These are phyloP conservation scores for Leucophora obtusa DNA, from an alignment of 2,888 invertebrate genomes.

Conservation along the genomic window DNA sequence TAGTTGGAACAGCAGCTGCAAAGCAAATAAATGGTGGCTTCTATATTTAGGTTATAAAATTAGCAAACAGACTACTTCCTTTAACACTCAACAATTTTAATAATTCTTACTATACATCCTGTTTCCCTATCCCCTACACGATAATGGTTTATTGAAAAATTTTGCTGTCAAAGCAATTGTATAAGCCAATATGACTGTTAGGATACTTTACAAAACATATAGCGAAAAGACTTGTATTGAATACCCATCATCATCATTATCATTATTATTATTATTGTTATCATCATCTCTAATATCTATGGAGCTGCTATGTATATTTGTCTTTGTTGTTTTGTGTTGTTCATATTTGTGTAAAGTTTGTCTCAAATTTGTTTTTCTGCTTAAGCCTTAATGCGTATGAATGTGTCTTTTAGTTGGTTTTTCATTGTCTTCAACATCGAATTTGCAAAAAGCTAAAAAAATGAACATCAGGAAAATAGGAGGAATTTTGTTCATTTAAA, in stretches of 20 bases:
- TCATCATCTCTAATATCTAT: background rate
- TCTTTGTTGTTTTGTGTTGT: background rate
- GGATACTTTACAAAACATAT: background rate
- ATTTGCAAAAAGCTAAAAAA: background rate
- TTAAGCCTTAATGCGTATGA: background rate
- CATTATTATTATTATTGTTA: conserved; percentile 11
- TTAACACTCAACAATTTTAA: background rate
- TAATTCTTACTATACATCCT: too few species aligned
- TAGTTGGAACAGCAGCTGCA: too few species aligned
- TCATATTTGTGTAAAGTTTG: background rate
- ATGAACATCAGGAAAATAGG: background rate
- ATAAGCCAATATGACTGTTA: conserved; percentile 14
- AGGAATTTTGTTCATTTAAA: conserved; percentile 38
- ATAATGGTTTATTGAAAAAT: conserved; percentile 62
- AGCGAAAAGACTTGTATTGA: background rate
- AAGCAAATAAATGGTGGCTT: conserved; percentile 28
- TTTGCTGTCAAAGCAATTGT: conserved; percentile 73
- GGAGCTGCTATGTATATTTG: background rate
- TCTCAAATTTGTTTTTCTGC: background rate
- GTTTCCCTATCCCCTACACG: background rate
- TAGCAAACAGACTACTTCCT: conserved; percentile 35
- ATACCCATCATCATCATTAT: conserved; percentile 20
- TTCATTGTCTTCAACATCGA: background rate
- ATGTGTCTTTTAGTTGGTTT: background rate
- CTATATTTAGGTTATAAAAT: conserved; percentile 27